Evolutionary conservation across 2,797 vertebrate genomes (phyloP).

Genomic region (Ispidina picta): DNA sequence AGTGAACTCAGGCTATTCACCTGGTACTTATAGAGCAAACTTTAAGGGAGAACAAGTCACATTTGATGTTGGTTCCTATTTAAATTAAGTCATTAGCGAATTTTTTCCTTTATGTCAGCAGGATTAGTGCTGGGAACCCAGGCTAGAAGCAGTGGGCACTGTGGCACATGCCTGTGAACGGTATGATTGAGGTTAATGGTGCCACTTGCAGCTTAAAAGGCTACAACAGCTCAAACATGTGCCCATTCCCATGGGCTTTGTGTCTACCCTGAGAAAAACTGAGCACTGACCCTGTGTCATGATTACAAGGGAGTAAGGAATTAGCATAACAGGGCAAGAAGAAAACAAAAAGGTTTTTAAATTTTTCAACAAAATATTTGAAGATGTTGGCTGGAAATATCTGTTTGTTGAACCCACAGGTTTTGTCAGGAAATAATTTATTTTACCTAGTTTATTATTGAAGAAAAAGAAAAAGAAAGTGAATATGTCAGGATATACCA

Average conservation of each 20-base stretch:
- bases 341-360: not conserved
- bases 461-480: not conserved
- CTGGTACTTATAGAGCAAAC: fast-evolving
- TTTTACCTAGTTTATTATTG: not conserved
- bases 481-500: not conserved
- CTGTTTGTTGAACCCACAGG: not conserved
- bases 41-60: too few species aligned
- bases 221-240: not conserved
- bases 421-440: not conserved
- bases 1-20: not conserved
- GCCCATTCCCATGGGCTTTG: constrained; percentile 17
- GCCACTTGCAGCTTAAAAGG: constrained; percentile 11
- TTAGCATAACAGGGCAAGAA: not conserved
- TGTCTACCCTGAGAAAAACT: not conserved
- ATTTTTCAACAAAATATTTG: not conserved
- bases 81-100: not conserved
- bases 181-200: not conserved
- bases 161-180: not conserved
- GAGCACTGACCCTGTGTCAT: not conserved
- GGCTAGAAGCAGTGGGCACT: not conserved
- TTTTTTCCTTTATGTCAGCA: not conserved
- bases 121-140: not conserved
- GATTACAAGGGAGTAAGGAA: not conserved
- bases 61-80: not conserved
- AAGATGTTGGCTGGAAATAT: not conserved